Percentiles rank a stretch among this genome's conserved stretches.
These are phyloP conservation scores for Drosophila punjabiensis DNA, from an alignment of 1,140 invertebrate genomes.

Conservation along the genomic window DNA sequence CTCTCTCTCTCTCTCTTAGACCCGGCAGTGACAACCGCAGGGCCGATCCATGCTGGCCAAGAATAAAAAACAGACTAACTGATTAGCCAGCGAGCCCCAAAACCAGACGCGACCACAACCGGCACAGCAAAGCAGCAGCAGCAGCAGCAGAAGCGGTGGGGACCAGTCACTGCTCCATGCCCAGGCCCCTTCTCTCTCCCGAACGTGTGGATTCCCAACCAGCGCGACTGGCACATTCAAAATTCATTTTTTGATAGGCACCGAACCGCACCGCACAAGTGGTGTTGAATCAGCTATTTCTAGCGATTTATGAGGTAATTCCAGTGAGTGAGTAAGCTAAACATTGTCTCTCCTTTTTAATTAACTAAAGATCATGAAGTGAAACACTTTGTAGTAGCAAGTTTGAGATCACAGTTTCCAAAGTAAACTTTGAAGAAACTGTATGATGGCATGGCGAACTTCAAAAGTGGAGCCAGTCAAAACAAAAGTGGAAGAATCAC, in stretches of 20 bases:
- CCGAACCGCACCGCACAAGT: not conserved
- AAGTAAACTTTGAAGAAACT: not conserved
- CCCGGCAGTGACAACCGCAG: constrained; percentile 16
- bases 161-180: constrained; percentile 1
- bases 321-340: not conserved
- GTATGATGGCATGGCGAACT: no score
- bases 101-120: constrained; percentile 57
- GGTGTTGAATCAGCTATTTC: constrained; percentile 29
- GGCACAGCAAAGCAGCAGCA: constrained; percentile 13
- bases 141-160: constrained; percentile 3
- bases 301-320: not conserved
- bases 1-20: constrained; percentile 6
- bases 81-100: constrained; percentile 69
- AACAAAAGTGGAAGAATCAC: not conserved
- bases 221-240: constrained; percentile 49
- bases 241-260: constrained; percentile 45
- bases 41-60: constrained; percentile 75
- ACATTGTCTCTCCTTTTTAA: not conserved
- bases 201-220: constrained; percentile 52
- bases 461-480: not conserved
- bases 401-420: not conserved
- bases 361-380: not conserved
- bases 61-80: constrained; percentile 81
- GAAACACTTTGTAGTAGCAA: no score
- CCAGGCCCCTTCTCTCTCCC: not conserved